Evolutionary conservation across 1,140 invertebrate genomes (phyloP).

Genomic region (Whitmania pigra): DNA sequence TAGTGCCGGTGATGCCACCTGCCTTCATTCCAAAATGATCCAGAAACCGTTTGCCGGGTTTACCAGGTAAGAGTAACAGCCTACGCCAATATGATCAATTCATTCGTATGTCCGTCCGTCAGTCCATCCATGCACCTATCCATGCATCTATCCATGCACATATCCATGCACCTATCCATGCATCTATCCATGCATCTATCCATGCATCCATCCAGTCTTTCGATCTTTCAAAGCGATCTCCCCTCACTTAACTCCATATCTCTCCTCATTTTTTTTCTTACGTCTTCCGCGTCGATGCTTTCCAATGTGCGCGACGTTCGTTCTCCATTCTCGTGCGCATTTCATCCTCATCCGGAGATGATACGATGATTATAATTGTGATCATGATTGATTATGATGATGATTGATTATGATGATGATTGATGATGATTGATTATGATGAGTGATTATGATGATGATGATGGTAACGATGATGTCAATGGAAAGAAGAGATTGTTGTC

Average conservation of each 20-base stretch:
- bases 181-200: not conserved
- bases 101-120: not conserved
- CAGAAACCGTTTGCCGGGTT: too few relatives aligned
- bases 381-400: too few relatives aligned
- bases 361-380: too few relatives aligned
- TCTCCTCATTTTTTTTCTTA: not conserved
- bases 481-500: too few relatives aligned
- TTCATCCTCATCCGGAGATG: not conserved
- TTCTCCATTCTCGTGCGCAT: not conserved
- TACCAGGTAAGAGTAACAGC: not conserved
- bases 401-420: too few relatives aligned
- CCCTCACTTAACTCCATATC: too few relatives aligned
- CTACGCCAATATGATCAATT: not conserved
- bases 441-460: too few relatives aligned
- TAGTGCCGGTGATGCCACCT: not conserved
- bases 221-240: not conserved
- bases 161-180: not conserved
- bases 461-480: too few relatives aligned
- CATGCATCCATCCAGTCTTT: not conserved
- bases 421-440: too few relatives aligned
- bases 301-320: not conserved
- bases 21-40: not conserved
- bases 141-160: not conserved
- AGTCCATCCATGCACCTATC: not conserved
- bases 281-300: not conserved